Conservation (phyloP, 2,888 invertebrate genomes). For the Allygus modestus region DNA sequence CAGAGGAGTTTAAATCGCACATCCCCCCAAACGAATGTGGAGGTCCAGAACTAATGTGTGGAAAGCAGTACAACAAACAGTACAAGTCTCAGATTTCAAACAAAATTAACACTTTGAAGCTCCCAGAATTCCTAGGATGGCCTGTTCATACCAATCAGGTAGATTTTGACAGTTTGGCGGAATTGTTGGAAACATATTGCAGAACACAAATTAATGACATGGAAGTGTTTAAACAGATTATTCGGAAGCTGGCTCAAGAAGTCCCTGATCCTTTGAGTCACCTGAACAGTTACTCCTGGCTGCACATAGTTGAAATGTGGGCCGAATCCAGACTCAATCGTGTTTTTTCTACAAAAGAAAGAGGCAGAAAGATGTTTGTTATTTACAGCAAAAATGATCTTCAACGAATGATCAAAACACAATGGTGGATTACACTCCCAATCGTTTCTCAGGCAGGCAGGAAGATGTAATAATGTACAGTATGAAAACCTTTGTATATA, state of each 20-base stretch:
- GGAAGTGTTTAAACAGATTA: constrained; percentile 69
- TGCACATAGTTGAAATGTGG: constrained; percentile 69
- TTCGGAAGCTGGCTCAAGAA: constrained; percentile 74
- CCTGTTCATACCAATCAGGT: constrained; percentile 49
- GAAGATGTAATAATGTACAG: background rate
- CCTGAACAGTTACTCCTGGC: constrained; percentile 76
- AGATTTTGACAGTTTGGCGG: constrained; percentile 53
- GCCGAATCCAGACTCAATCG: constrained; percentile 30
- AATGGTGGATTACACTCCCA: constrained; percentile 58
- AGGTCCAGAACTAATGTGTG: constrained; percentile 55
- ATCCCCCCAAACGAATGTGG: constrained; percentile 24
- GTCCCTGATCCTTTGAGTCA: constrained; percentile 74
- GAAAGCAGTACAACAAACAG: constrained; percentile 5
- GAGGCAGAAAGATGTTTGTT: constrained; percentile 9
- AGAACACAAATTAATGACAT: constrained; percentile 50
- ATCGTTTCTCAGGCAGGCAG: constrained; percentile 11
- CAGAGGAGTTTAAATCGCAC: constrained; percentile 65
- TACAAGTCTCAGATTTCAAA: constrained; percentile 60
- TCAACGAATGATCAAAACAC: constrained; percentile 40
- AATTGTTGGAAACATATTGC: constrained; percentile 66
- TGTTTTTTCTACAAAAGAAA: background rate
- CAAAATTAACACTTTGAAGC: constrained; percentile 50
- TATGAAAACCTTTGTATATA: background rate
- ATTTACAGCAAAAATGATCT: constrained; percentile 50
- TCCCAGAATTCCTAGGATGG: constrained; percentile 62